phyloP scores from a whole-genome alignment of 2,113 vertebrate species.

The Sisor rabdophorus region DNA sequence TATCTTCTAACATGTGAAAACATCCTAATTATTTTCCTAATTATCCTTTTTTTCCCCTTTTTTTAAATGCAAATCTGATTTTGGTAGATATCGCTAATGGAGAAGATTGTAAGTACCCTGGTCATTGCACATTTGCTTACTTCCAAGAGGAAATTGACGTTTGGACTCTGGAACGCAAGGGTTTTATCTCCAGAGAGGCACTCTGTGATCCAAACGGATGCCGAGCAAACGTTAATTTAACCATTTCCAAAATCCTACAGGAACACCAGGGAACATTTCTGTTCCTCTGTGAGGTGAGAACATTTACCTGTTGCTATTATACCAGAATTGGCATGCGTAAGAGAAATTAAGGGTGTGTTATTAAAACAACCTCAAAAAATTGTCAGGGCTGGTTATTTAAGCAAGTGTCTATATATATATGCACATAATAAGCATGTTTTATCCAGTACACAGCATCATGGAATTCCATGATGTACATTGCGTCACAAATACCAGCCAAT shows the following conservation, averaged over 20 bases:
- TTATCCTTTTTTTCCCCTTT: background rate
- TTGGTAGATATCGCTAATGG: conserved; percentile 84
- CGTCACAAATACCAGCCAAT: too few relatives aligned
- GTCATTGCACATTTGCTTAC: conserved; percentile 94
- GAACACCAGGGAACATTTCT: conserved; percentile 94
- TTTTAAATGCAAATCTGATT: background rate
- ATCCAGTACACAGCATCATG: too few relatives aligned
- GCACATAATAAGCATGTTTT: too few relatives aligned
- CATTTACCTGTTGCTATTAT: background rate
- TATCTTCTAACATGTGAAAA: too few relatives aligned
- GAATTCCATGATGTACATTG: too few relatives aligned
- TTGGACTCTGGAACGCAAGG: conserved; percentile 93
- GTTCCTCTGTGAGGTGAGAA: conserved; percentile 91
- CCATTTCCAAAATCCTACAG: conserved; percentile 83
- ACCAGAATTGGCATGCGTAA: background rate
- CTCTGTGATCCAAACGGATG: conserved; percentile 82
- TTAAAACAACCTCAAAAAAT: too few relatives aligned
- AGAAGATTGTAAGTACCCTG: conserved; percentile 86
- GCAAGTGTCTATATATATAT: too few relatives aligned
- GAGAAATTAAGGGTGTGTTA: background rate
- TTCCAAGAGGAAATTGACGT: conserved; percentile 98
- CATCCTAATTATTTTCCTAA: too few relatives aligned
- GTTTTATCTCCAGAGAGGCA: conserved; percentile 85
- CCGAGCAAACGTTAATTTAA: conserved; percentile 75
- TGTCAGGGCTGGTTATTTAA: too few relatives aligned